A percentile compares a stretch with the other conserved stretches of the same genome.
Conservation (phyloP, 2,888 invertebrate genomes). For the Heterodera filipjevi region DNA sequence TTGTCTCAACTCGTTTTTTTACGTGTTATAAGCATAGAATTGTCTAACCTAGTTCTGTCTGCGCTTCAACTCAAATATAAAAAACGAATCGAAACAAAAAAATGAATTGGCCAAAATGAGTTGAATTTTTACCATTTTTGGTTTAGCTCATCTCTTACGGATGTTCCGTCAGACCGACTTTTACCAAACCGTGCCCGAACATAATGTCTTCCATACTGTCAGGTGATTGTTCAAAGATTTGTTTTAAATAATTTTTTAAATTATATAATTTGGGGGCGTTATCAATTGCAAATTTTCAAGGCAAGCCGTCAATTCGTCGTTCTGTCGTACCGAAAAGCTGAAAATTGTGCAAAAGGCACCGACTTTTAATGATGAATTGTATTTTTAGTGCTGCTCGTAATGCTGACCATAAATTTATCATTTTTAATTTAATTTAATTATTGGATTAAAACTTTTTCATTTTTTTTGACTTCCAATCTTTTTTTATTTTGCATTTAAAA, state of each 20-base stretch:
- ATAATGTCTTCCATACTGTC: slow-evolving; percentile 48
- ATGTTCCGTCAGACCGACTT: slow-evolving; percentile 61
- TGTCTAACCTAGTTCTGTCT: too few relatives aligned
- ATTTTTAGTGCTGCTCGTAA: not conserved
- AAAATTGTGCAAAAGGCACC: not conserved
- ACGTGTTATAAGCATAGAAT: too few relatives aligned
- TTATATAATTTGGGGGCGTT: not conserved
- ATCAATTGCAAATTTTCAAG: not conserved
- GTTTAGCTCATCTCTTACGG: slow-evolving; percentile 51
- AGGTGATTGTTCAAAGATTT: not conserved
- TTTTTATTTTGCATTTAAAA: not conserved
- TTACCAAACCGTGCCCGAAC: slow-evolving; percentile 50
- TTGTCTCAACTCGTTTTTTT: too few relatives aligned
- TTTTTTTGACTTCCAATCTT: not conserved
- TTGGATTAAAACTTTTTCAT: not conserved
- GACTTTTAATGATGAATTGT: not conserved
- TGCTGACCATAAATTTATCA: too few relatives aligned
- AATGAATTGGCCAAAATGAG: too few relatives aligned
- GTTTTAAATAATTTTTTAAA: not conserved
- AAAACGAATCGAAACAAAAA: too few relatives aligned
- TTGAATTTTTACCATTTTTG: not conserved
- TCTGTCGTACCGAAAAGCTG: not conserved
- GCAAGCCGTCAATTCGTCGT: not conserved
- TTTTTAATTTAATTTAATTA: not conserved
- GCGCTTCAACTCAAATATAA: too few relatives aligned